Conservation (phyloP, 2,797 vertebrate species). For the Eptatretus atami region DNA sequence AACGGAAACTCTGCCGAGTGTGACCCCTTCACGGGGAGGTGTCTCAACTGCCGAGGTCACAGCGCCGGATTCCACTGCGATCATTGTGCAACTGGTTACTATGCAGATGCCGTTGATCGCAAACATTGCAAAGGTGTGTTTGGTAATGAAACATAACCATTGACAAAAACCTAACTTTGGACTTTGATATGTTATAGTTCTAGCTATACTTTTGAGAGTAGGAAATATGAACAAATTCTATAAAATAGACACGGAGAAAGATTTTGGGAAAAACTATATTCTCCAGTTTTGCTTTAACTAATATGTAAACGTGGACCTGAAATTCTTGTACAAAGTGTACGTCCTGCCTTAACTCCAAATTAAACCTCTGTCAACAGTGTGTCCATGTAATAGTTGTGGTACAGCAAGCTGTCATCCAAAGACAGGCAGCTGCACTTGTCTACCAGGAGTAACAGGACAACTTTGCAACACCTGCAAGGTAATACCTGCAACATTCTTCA, state of each 20-base stretch:
- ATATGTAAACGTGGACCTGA: too few relatives aligned
- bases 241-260: too few relatives aligned
- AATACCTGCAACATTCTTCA: not conserved
- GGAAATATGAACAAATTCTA: too few relatives aligned
- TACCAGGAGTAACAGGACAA: constrained; percentile 29
- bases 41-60: not conserved
- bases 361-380: constrained; percentile 18
- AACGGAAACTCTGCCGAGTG: constrained; percentile 2
- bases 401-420: constrained; percentile 38
- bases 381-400: constrained; percentile 42
- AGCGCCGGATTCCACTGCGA: not conserved
- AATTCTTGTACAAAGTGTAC: too few relatives aligned
- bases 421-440: constrained; percentile 42
- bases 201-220: too few relatives aligned
- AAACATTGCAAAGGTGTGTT: not conserved
- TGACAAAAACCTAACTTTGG: too few relatives aligned
- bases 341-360: too few relatives aligned
- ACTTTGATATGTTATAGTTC: too few relatives aligned
- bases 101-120: not conserved
- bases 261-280: too few relatives aligned
- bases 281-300: too few relatives aligned
- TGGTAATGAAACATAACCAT: not conserved
- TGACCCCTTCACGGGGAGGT: constrained; percentile 1
- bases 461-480: constrained; percentile 49
- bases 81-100: not conserved